Evolutionary conservation across 2,888 invertebrate genomes (phyloP), one percentile per base, ranked within the genome.

Genomic region (Eledona agricola): DNA sequence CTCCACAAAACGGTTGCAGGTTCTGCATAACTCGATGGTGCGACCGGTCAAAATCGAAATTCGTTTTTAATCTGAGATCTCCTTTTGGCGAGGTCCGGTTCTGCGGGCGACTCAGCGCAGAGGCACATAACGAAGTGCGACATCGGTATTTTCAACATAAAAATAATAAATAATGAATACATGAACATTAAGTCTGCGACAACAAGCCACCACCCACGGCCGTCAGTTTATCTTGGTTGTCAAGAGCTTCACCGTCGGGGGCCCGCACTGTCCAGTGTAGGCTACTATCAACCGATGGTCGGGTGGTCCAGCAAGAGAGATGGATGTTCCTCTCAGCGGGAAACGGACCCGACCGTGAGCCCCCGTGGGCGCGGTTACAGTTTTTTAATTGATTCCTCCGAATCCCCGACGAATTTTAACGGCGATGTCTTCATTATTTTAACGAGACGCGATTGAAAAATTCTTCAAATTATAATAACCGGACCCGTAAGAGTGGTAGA

Each of bases 171-270:
- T 71, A 72, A 73, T 71, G 70, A 63, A 71, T 72, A 72, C 72
- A 72, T 63, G 69, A 64, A 67, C 74, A 74, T 73, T 74, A 74
- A 70, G 69, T 68, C 69, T 61, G 72, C 72, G 73, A 73, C 74
- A 72, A 72, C 74, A 72, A 69, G 71, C 72, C 72, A 71, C 75
- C 75, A 75, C 75, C 75, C 75, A 75, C 75, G 68, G 74, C 57
- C 59, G 67, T 69, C 71, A 69, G 72, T 75, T 74, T 73, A 74
- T 74, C 75, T 74, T 64, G 46, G 66, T 69, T 66, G 68, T 70
- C 71, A 67, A 67, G 70, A 69, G 57, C 65, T 58, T 68, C 72
- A 60, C 72, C 57, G 72, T 70, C 69, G 73, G 72, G 68, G 73
- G 70, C 65, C 65, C 52, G 57, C 61, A 56, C 51, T 62, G 65